phyloP scores from a whole-genome alignment of 2,888 invertebrate genomes.

The Caenorhabditis sp. region DNA sequence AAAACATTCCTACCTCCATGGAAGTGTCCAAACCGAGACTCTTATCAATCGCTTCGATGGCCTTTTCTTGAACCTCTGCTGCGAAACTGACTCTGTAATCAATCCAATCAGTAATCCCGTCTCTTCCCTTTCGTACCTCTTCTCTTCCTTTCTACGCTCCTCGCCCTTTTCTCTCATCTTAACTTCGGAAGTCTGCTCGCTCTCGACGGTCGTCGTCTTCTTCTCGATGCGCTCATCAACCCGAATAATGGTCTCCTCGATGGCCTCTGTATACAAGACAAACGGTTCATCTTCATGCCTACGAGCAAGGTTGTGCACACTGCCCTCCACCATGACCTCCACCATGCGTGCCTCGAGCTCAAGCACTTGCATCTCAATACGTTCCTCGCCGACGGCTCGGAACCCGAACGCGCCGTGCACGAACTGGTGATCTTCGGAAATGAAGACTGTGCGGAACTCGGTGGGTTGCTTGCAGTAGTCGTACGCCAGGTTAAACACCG shows the following conservation, averaged over 20 bases:
- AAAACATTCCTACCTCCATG: conserved; percentile 64
- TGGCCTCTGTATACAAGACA: conserved; percentile 74
- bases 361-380: conserved; percentile 62
- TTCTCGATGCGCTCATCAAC: conserved; percentile 69
- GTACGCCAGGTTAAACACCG: conserved; percentile 71
- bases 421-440: conserved; percentile 62
- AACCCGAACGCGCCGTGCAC: conserved; percentile 59
- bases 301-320: conserved; percentile 71
- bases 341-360: conserved; percentile 67
- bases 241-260: conserved; percentile 67
- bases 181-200: conserved; percentile 52
- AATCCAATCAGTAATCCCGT: background rate
- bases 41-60: conserved; percentile 74
- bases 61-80: conserved; percentile 81
- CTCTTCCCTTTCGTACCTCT: conserved; percentile 49
- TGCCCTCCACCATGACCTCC: conserved; percentile 76
- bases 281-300: conserved; percentile 74
- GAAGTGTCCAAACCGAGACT: conserved; percentile 67
- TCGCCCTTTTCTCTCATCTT: conserved; percentile 67
- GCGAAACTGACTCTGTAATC: conserved; percentile 81
- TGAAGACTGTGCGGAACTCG: conserved; percentile 66
- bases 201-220: conserved; percentile 51
- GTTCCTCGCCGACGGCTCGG: conserved; percentile 63
- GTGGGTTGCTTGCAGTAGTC: conserved; percentile 74
- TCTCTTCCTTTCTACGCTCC: conserved; percentile 67